Evolutionary conservation across 1,140 invertebrate genomes (phyloP).

Genomic region (Myzus persicae): DNA sequence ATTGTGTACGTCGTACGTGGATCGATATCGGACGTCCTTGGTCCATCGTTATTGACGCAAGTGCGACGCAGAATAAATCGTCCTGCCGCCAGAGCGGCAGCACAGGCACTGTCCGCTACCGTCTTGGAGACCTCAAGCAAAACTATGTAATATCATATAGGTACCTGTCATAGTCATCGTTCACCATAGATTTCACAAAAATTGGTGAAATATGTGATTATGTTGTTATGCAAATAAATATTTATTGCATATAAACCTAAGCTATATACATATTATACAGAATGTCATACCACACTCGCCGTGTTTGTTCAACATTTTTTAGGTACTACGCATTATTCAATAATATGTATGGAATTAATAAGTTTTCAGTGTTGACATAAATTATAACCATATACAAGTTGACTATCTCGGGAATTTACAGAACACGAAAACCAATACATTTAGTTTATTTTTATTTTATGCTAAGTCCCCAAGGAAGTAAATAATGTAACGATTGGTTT

Average conservation of each 20-base stretch:
- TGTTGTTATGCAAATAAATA: not conserved
- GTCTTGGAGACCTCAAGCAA: not conserved
- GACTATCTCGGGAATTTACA: too few species aligned
- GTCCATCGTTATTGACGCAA: not conserved
- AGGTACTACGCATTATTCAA: too few species aligned
- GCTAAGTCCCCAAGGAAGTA: not conserved
- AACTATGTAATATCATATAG: not conserved
- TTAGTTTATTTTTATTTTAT: not conserved
- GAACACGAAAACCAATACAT: not conserved
- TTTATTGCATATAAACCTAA: not conserved
- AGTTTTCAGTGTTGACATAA: not conserved
- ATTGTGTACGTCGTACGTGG: not conserved
- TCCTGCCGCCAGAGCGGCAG: not conserved
- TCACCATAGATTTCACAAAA: not conserved
- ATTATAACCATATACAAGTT: too few species aligned
- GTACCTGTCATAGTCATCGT: not conserved
- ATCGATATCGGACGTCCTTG: slow-evolving; percentile 27
- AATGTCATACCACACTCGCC: too few species aligned
- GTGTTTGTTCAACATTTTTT: too few species aligned
- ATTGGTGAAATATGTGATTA: not conserved
- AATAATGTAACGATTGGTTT: not conserved
- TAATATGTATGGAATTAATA: too few species aligned
- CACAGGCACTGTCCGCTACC: not conserved
- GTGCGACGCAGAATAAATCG: not conserved
- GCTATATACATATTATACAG: too few species aligned